Evolutionary conservation across 2,888 invertebrate species (phyloP).

Genomic region (Diarsia brunnea): DNA sequence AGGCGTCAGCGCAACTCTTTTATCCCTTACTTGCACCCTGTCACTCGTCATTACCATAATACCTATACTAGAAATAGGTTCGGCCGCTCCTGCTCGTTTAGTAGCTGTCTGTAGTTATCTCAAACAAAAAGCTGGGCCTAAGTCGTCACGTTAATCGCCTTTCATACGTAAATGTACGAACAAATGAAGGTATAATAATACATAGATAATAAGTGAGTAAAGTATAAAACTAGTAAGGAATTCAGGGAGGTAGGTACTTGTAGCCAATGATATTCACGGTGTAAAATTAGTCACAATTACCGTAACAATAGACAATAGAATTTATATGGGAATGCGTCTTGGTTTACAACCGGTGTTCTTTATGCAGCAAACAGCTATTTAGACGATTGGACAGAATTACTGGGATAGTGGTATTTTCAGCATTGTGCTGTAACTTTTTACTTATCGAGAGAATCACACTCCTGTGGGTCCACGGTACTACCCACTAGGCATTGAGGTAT

Average conservation of each 20-base stretch:
- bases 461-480: not conserved
- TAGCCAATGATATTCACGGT: constrained; percentile 30
- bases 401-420: constrained; percentile 17
- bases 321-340: constrained; percentile 48
- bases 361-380: constrained; percentile 25
- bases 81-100: not conserved
- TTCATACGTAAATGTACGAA: not conserved
- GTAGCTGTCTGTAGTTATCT: not conserved
- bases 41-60: not conserved
- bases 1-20: not conserved
- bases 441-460: not conserved
- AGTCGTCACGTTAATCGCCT: not conserved
- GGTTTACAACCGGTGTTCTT: constrained; percentile 35
- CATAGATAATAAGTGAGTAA: not conserved
- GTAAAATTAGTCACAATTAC: constrained; percentile 42
- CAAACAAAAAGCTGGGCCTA: not conserved
- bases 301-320: constrained; percentile 57
- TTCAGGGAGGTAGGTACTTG: not conserved
- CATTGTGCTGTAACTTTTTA: not conserved
- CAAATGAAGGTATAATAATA: not conserved
- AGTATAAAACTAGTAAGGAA: not conserved
- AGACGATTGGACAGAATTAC: constrained; percentile 20
- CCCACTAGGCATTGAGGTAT: no score
- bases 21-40: not conserved
- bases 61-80: not conserved